A percentile compares a stretch with the other conserved stretches of the same genome.
Conservation (phyloP, 1,140 invertebrate species). For the Lasaia peninsularis region DNA sequence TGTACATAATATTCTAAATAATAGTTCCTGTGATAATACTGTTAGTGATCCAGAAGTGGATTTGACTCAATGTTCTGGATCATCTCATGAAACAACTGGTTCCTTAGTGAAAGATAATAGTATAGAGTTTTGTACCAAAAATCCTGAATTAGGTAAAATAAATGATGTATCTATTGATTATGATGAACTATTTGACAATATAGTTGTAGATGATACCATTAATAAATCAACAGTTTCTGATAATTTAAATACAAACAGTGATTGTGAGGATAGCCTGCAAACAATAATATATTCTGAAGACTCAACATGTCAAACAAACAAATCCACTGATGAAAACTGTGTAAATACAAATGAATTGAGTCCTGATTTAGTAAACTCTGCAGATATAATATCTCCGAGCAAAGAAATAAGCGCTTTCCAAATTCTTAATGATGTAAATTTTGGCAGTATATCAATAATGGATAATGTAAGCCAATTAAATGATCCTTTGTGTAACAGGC, state of each 20-base stretch:
- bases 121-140: slow-evolving; percentile 10
- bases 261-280: neutral
- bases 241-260: neutral
- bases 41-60: slow-evolving; percentile 35
- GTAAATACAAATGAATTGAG: neutral
- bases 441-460: slow-evolving; percentile 39
- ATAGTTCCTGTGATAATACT: slow-evolving; percentile 11
- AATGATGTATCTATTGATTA: slow-evolving; percentile 58
- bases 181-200: slow-evolving; percentile 43
- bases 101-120: neutral
- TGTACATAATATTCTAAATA: neutral
- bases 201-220: slow-evolving; percentile 12
- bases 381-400: neutral
- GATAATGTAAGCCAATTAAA: slow-evolving; percentile 23
- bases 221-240: neutral
- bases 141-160: slow-evolving; percentile 34
- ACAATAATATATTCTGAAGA: neutral
- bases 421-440: slow-evolving; percentile 29
- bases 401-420: neutral
- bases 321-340: neutral
- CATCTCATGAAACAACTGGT: slow-evolving; percentile 8
- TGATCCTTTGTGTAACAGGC: neutral
- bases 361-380: neutral
- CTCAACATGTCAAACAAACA: neutral
- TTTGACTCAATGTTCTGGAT: slow-evolving; percentile 42